phyloP scores from a whole-genome alignment of 1,140 invertebrate species.

The Bacillus rossius region DNA sequence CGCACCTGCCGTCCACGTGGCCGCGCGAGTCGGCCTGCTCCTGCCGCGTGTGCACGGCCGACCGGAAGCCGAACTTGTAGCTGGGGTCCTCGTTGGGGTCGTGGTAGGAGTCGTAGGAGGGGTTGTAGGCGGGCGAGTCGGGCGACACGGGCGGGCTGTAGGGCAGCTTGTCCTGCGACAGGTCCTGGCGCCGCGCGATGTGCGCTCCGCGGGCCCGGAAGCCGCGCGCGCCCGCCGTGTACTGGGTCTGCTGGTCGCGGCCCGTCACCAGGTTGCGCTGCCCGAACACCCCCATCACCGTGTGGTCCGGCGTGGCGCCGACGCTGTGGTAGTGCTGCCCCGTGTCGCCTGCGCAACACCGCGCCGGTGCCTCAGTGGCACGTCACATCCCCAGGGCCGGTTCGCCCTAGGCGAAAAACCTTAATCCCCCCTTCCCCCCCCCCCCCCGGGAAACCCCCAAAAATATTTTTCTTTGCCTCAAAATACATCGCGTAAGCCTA shows the following conservation, averaged over 20 bases:
- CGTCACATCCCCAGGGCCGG: not conserved
- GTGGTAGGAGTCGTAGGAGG: constrained; percentile 57
- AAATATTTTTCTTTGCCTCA: too few relatives aligned
- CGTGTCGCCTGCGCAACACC: constrained; percentile 19
- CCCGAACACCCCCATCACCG: constrained; percentile 45
- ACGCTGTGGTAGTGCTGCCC: constrained; percentile 30
- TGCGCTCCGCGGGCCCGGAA: constrained; percentile 62
- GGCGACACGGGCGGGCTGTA: constrained; percentile 29
- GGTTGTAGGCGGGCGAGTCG: constrained; percentile 33
- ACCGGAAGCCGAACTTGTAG: constrained; percentile 59
- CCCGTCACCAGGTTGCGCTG: constrained; percentile 60
- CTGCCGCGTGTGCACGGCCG: constrained; percentile 55
- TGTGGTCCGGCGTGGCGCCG: constrained; percentile 28
- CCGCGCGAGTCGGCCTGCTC: constrained; percentile 36
- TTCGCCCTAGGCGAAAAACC: too few relatives aligned
- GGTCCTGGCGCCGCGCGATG: constrained; percentile 58
- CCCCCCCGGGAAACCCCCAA: too few relatives aligned
- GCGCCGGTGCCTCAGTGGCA: not conserved
- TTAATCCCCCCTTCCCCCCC: too few relatives aligned
- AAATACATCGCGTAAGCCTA: too few relatives aligned
- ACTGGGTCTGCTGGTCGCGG: constrained; percentile 53
- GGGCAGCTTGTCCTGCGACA: constrained; percentile 35
- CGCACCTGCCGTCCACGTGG: not conserved
- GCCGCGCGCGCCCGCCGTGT: constrained; percentile 65
- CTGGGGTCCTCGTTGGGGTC: constrained; percentile 67